phyloP scores from a whole-genome alignment of 2,113 vertebrate genomes.

The Erythrocercus mccallii region DNA sequence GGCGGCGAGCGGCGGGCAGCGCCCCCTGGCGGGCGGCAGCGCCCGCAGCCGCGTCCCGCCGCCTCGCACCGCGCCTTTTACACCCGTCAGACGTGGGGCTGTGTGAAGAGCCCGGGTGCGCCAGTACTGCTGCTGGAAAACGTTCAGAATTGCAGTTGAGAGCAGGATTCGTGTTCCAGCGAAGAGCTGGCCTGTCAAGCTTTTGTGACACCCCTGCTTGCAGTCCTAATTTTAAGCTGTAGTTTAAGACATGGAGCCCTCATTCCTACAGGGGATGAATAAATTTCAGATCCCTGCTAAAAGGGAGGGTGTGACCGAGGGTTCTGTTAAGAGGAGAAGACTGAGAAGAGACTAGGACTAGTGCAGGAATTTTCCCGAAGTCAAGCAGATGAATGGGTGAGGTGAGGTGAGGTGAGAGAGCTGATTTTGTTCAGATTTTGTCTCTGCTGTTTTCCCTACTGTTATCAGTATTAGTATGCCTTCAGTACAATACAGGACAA shows the following conservation, averaged over 20 bases:
- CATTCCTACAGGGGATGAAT: fast-evolving
- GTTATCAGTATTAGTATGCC: fast-evolving
- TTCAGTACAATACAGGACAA: background rate
- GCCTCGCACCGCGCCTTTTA: fast-evolving
- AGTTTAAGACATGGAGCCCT: background rate
- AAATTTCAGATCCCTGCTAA: background rate
- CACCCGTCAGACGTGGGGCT: fast-evolving
- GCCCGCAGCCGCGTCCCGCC: background rate
- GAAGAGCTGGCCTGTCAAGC: fast-evolving
- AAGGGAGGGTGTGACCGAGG: background rate
- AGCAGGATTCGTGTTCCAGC: too few relatives aligned
- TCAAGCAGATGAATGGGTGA: fast-evolving
- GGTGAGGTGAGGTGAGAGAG: too few relatives aligned
- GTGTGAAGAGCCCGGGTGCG: fast-evolving
- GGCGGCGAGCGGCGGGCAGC: background rate
- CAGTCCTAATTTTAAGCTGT: background rate
- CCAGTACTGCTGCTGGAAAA: fast-evolving
- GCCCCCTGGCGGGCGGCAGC: background rate
- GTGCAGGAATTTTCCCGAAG: background rate
- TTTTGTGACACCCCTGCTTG: background rate
- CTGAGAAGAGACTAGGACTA: background rate
- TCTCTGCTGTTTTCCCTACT: fast-evolving
- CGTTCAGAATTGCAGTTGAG: fast-evolving
- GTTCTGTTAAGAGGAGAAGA: fast-evolving
- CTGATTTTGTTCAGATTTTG: background rate